Conservation (phyloP, 2,113 vertebrate genomes). For the Oceanodroma tethys region DNA sequence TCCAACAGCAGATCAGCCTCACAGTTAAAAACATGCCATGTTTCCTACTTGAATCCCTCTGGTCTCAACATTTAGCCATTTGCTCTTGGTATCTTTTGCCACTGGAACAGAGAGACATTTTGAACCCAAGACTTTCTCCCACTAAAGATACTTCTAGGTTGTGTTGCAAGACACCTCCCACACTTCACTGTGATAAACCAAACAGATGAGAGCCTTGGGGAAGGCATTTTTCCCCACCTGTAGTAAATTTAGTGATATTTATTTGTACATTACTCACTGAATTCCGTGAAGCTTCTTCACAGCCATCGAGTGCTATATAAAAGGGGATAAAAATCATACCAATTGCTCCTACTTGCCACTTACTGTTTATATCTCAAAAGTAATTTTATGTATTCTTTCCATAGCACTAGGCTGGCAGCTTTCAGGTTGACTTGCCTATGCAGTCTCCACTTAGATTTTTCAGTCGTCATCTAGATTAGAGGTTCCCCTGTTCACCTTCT, state of each 20-base stretch:
- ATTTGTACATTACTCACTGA: not conserved
- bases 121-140: not conserved
- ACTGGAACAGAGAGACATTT: not conserved
- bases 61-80: not conserved
- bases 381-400: not conserved
- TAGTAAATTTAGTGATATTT: not conserved
- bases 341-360: not conserved
- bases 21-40: not conserved
- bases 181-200: not conserved
- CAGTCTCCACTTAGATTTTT: not conserved
- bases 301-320: not conserved
- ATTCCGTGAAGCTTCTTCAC: not conserved
- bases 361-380: not conserved
- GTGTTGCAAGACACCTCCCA: not conserved
- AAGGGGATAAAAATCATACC: not conserved
- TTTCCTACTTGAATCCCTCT: not conserved
- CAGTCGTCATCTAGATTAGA: not conserved
- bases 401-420: not conserved
- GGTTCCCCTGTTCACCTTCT: not conserved
- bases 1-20: not conserved
- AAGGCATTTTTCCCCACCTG: not conserved
- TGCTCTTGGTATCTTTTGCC: not conserved
- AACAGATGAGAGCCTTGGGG: not conserved
- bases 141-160: not conserved
- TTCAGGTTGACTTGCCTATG: not conserved